These are phyloP conservation scores for Solea senegalensis DNA, from an alignment of 2,113 vertebrate genomes.

Conservation along the genomic window DNA sequence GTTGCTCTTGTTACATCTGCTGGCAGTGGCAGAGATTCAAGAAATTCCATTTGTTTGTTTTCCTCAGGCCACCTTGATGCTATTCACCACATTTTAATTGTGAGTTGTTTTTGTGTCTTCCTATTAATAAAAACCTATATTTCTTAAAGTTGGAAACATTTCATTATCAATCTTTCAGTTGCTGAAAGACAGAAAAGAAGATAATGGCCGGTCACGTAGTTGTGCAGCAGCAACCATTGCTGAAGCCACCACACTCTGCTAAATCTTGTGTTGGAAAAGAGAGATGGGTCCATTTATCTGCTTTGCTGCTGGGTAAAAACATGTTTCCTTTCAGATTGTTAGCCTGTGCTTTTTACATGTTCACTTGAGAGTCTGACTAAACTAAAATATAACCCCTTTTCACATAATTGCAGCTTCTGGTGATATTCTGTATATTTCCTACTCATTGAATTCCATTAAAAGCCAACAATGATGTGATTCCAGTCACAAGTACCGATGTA, in stretches of 20 bases:
- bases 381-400: background rate
- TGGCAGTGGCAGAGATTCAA: slow-evolving; percentile 25
- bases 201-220: background rate
- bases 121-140: slow-evolving; percentile 64
- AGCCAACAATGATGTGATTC: background rate
- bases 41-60: slow-evolving; percentile 22
- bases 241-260: too few species aligned
- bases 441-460: too few species aligned
- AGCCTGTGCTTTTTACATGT: background rate
- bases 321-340: background rate
- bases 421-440: background rate
- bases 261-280: too few species aligned
- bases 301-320: background rate
- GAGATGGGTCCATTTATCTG: background rate
- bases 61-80: slow-evolving; percentile 28
- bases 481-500: background rate
- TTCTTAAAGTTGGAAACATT: slow-evolving; percentile 45
- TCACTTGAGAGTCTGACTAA: background rate
- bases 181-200: background rate
- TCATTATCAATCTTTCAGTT: slow-evolving; percentile 24
- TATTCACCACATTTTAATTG: slow-evolving; percentile 49
- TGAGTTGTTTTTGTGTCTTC: slow-evolving; percentile 64
- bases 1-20: slow-evolving; percentile 35
- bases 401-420: background rate
- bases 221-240: background rate